phyloP scores from a whole-genome alignment of 2,113 vertebrate genomes.

The Trogon surrucura region DNA sequence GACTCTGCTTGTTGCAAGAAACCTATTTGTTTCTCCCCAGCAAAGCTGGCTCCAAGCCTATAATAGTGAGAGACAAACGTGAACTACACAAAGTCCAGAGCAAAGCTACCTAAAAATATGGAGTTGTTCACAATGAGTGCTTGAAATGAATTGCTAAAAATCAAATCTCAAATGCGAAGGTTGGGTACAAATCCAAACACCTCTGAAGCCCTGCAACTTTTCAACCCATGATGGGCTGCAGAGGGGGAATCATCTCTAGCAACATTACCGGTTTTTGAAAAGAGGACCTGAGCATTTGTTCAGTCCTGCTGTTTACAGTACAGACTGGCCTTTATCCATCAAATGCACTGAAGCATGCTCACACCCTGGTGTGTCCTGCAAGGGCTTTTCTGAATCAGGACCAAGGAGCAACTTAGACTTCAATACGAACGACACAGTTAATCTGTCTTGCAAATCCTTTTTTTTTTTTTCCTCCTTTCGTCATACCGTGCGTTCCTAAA shows the following conservation, averaged over 20 bases:
- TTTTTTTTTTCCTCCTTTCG: background rate
- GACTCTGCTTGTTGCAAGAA: conserved; percentile 30
- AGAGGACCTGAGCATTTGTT: background rate
- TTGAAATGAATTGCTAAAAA: background rate
- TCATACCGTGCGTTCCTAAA: background rate
- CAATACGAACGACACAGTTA: background rate
- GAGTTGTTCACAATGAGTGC: background rate
- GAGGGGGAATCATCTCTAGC: background rate
- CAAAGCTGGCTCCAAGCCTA: background rate
- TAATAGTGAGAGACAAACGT: background rate
- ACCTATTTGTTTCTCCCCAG: background rate
- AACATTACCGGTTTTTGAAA: background rate
- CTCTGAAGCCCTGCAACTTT: background rate
- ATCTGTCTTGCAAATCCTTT: background rate
- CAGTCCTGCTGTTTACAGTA: background rate
- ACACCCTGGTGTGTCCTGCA: background rate
- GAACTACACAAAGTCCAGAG: background rate
- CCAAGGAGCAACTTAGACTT: background rate
- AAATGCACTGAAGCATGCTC: background rate
- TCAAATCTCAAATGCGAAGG: background rate
- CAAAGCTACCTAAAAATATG: background rate
- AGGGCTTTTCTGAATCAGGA: background rate
- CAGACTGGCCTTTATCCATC: background rate
- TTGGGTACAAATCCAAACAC: background rate
- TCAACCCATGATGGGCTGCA: background rate